Evolutionary conservation across 2,113 vertebrate species (phyloP), one percentile per base, ranked within the genome.

Genomic region (Chroicocephalus ridibundus): DNA sequence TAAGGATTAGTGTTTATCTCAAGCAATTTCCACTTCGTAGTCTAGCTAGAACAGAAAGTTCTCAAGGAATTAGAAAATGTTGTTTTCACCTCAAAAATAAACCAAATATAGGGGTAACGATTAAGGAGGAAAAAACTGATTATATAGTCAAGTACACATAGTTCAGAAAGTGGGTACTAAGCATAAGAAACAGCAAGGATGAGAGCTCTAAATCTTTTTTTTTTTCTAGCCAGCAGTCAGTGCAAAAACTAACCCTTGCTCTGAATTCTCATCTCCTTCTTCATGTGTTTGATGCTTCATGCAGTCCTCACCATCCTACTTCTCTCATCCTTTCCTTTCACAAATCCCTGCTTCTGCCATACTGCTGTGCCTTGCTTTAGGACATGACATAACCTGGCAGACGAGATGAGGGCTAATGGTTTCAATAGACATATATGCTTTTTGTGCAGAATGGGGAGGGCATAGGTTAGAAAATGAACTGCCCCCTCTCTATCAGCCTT

Each of bases 381-480:
- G 68, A 65, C 54, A 36, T 44, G 68, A 65, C 54, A 36, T 44
- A 77, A 80, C 4, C 38, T 60, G 76, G 52, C 71, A 92, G n/a
- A 8, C 14, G 25, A 24, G 58, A 74, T 51, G 62, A 76, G 29
- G 38, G 36, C 22, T 82, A 69, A 86, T 66, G 46, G n/a, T 66
- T 88, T 93, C 85, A 70, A 40, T 10, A 88, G 58, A 49, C 16
- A 31, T 38, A 44, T 9, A 3, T n/a, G 54, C 25, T 77, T 92
- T 90, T 77, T 79, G 40, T 54, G 91, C 66, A 87, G 54, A 69
- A 90, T 15, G 19, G 20, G 66, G 32, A 74, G 74, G 66, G 58
- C 68, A 74, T 34, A 77, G 38, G 55, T 86, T 90, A 95, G 79
- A 78, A 69, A 93, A 92, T 38, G 46, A 89, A 66, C 70, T 87